Evolutionary conservation across 2,113 vertebrate species (phyloP), one percentile per base, ranked within the genome.

Genomic region (Tetrax tetrax): DNA sequence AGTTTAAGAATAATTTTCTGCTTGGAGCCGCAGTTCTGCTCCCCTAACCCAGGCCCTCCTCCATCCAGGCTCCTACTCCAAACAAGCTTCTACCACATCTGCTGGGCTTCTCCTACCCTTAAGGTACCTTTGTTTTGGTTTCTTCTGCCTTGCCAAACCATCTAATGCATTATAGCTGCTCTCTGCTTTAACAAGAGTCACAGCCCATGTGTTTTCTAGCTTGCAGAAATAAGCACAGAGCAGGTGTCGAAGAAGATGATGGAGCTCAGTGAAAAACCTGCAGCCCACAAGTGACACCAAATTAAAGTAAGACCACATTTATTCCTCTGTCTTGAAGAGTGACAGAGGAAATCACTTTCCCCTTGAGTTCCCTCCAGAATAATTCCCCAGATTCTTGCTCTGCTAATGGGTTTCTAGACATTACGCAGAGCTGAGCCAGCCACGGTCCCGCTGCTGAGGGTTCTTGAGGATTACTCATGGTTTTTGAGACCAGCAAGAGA

Each of bases 311-410:
- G 38, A 41, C 12, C 45, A 27, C 33, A 53, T 48, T 77, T 56
- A 75, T 37, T 83, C 13, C 31, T 80, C 41, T 83, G 6, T 35
- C 20, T 80, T 79, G 25, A 68, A 27, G 81, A 54, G 56, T 3
- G 47, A 37, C n/a, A 88, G 35, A 86, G 59, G 24, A 93, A 93
- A 77, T 92, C 47, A 69, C 89, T 94, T 94, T 83, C 54, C 43
- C 33, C 17, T 61, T 16, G 57, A 78, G 47, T 31, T 87, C 4
- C 68, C 25, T 23, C 27, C 38, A 68, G 65, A 87, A 72, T 65
- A 94, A 87, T 72, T 94, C 4, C 87, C 82, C 61, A 76, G 27
- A 27, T 59, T 82, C 70, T 85, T 48, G 20, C 53, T 91, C 83
- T 91, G 38, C 45, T 93, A 41, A 79, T 64, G 23, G 18, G 24